Conservation (phyloP, 2,113 vertebrate species). For the Himantopus leucocephalus region DNA sequence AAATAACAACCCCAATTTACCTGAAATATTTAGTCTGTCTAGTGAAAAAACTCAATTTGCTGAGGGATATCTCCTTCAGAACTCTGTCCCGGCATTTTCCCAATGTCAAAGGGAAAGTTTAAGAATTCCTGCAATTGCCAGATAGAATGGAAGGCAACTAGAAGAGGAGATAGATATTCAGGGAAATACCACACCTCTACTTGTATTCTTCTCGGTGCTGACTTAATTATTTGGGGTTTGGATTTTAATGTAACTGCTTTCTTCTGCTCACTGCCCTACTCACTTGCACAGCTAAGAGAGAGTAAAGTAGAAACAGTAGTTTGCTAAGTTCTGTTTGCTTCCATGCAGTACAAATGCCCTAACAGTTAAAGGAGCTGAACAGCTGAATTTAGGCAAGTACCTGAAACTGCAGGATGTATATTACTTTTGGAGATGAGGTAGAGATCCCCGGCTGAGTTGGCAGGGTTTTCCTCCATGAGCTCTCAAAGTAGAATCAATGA, state of each 20-base stretch:
- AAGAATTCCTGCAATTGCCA: background rate
- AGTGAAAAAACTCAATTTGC: background rate
- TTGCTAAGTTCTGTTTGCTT: background rate
- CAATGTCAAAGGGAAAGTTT: background rate
- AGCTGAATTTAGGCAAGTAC: background rate
- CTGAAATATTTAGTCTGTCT: background rate
- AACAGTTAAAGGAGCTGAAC: background rate
- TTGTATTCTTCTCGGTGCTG: background rate
- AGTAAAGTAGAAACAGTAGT: background rate
- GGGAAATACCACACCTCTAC: background rate
- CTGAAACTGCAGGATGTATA: background rate
- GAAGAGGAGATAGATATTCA: background rate
- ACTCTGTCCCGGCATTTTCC: background rate
- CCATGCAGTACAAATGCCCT: background rate
- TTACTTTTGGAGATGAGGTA: background rate
- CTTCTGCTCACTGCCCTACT: background rate
- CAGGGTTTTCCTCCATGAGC: background rate
- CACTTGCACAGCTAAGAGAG: background rate
- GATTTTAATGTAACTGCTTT: background rate
- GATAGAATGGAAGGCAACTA: background rate
- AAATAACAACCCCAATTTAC: background rate
- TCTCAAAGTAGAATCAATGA: background rate
- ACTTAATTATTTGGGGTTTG: background rate
- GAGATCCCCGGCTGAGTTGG: background rate
- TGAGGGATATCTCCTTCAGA: background rate